Percentiles rank a stretch among this genome's conserved stretches.
Evolutionary conservation across 2,113 vertebrate genomes (phyloP).

Genomic region (Hylia prasina): DNA sequence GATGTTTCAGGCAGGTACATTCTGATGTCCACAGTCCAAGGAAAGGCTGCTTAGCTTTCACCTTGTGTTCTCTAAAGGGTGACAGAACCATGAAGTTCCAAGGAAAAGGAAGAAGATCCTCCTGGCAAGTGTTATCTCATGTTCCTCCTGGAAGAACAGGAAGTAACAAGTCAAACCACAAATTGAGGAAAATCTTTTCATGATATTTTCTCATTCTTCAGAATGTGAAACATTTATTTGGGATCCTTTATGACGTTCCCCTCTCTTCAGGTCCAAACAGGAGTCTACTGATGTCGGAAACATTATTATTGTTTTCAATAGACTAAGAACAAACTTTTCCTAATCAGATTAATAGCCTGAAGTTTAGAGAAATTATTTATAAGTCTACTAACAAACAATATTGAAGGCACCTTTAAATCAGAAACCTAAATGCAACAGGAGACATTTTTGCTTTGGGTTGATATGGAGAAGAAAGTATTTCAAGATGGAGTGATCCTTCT

Average conservation of each 20-base stretch:
- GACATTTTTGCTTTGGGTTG: not conserved
- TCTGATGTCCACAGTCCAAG: not conserved
- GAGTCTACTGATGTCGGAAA: not conserved
- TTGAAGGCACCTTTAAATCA: not conserved
- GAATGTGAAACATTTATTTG: not conserved
- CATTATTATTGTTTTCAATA: not conserved
- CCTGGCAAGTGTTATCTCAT: not conserved
- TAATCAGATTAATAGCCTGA: not conserved
- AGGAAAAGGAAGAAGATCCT: not conserved
- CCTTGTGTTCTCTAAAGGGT: not conserved
- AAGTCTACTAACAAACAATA: not conserved
- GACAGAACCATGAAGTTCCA: not conserved
- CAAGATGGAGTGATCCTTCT: not conserved
- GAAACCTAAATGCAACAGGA: not conserved
- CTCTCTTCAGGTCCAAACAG: not conserved
- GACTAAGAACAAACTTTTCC: not conserved
- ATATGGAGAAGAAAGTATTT: not conserved
- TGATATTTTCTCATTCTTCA: not conserved
- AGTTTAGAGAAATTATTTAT: not conserved
- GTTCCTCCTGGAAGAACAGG: not conserved
- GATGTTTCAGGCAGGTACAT: not conserved
- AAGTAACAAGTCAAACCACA: not conserved
- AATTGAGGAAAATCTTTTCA: not conserved
- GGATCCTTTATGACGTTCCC: fast-evolving
- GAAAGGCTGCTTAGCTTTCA: not conserved